Conservation (phyloP, 2,797 vertebrate genomes). For the Psittacula echo region DNA sequence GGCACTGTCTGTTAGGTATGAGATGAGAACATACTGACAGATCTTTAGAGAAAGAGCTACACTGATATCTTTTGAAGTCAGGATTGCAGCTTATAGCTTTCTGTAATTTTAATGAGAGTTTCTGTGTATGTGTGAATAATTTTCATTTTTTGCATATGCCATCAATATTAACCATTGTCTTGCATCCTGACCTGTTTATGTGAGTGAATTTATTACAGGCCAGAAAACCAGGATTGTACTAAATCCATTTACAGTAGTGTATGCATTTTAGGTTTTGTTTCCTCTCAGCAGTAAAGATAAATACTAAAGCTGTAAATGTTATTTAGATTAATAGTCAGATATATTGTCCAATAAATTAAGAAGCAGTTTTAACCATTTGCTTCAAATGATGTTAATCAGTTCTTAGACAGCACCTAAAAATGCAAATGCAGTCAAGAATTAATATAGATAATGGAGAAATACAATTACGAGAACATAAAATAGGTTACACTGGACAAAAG, state of each 20-base stretch:
- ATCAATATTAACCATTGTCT: background rate
- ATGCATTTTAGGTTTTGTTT: background rate
- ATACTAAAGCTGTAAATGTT: background rate
- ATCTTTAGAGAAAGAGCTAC: background rate
- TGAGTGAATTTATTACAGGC: background rate
- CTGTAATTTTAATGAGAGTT: background rate
- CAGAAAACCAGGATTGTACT: constrained; percentile 2
- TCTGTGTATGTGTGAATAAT: background rate
- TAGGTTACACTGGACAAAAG: background rate
- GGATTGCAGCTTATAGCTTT: background rate
- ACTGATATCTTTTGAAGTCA: background rate
- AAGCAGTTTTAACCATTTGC: background rate
- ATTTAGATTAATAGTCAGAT: background rate
- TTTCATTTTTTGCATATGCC: background rate
- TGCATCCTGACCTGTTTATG: background rate
- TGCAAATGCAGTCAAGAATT: background rate
- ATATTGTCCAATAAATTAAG: background rate
- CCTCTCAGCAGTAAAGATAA: background rate
- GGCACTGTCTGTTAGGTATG: background rate
- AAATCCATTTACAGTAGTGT: background rate
- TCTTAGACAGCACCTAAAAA: background rate
- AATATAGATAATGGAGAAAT: background rate
- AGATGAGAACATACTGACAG: background rate
- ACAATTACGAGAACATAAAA: background rate
- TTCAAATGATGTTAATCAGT: background rate